Conservation (phyloP, 2,888 invertebrate genomes). For the Leptinotarsa tumamoca region DNA sequence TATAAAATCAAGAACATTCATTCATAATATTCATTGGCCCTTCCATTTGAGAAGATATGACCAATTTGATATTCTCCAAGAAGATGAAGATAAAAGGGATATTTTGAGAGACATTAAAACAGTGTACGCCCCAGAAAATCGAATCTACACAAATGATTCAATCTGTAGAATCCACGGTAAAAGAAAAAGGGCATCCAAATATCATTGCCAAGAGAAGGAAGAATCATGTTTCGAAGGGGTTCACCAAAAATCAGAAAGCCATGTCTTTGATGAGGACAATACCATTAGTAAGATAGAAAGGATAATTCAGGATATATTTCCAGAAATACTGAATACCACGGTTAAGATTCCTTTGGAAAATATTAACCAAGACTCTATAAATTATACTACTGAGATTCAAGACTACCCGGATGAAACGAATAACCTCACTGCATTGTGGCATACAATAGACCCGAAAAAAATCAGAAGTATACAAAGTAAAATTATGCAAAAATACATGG, state of each 20-base stretch:
- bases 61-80: slow-evolving; percentile 50
- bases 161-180: slow-evolving; percentile 28
- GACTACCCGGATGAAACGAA: neutral
- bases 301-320: neutral
- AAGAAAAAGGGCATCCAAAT: slow-evolving; percentile 19
- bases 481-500: slow-evolving; percentile 83
- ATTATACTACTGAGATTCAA: neutral
- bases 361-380: neutral
- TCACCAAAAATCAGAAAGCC: neutral
- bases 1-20: neutral
- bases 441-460: slow-evolving; percentile 26
- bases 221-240: neutral
- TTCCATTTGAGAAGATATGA: slow-evolving; percentile 44
- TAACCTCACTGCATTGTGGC: slow-evolving; percentile 31
- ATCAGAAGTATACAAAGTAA: slow-evolving; percentile 41
- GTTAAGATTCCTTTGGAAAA: neutral
- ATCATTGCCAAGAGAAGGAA: slow-evolving; percentile 2
- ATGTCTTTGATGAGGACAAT: neutral
- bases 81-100: slow-evolving; percentile 53
- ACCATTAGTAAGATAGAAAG: neutral
- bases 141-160: slow-evolving; percentile 40
- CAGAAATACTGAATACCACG: neutral
- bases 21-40: slow-evolving; percentile 1
- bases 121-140: slow-evolving; percentile 51
- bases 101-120: slow-evolving; percentile 54